A percentile compares a stretch with the other conserved stretches of the same genome.
phyloP scores from a whole-genome alignment of 1,140 invertebrate species.

The Bombus consobrinus region DNA sequence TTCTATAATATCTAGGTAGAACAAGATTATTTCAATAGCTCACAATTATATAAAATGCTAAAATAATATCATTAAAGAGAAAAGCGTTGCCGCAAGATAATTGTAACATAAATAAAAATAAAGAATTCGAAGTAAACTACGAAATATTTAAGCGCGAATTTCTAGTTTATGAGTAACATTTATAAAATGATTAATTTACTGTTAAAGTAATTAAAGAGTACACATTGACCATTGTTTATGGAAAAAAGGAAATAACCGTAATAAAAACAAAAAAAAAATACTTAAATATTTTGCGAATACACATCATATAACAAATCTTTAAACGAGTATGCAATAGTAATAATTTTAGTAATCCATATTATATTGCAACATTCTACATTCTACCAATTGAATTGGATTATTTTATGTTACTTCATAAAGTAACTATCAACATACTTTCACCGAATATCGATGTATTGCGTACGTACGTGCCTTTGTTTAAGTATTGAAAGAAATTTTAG shows the following conservation, averaged over 20 bases:
- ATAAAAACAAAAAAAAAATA: slow-evolving; percentile 16
- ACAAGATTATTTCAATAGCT: slow-evolving; percentile 76
- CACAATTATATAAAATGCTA: slow-evolving; percentile 60
- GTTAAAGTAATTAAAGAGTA: slow-evolving; percentile 25
- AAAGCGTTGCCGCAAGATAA: slow-evolving; percentile 50
- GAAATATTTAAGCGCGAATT: slow-evolving; percentile 59
- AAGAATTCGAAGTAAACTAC: slow-evolving; percentile 42
- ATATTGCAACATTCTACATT: neutral
- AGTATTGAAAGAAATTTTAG: slow-evolving; percentile 40
- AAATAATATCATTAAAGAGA: slow-evolving; percentile 58
- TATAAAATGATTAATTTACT: slow-evolving; percentile 59
- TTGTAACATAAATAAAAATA: slow-evolving; percentile 53
- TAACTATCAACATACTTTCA: slow-evolving; percentile 31
- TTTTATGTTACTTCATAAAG: slow-evolving; percentile 25
- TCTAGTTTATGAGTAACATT: slow-evolving; percentile 57
- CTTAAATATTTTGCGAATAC: slow-evolving; percentile 28
- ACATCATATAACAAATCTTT: neutral
- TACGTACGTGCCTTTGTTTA: slow-evolving; percentile 52
- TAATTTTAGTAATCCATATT: slow-evolving; percentile 28
- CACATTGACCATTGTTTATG: slow-evolving; percentile 24
- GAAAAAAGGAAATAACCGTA: neutral
- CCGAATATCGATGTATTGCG: slow-evolving; percentile 17
- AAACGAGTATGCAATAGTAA: slow-evolving; percentile 19
- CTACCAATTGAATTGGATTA: slow-evolving; percentile 26
- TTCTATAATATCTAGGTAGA: slow-evolving; percentile 80